These are phyloP conservation scores for Catharus fuscescens DNA, from an alignment of 2,113 vertebrate genomes.

Conservation along the genomic window DNA sequence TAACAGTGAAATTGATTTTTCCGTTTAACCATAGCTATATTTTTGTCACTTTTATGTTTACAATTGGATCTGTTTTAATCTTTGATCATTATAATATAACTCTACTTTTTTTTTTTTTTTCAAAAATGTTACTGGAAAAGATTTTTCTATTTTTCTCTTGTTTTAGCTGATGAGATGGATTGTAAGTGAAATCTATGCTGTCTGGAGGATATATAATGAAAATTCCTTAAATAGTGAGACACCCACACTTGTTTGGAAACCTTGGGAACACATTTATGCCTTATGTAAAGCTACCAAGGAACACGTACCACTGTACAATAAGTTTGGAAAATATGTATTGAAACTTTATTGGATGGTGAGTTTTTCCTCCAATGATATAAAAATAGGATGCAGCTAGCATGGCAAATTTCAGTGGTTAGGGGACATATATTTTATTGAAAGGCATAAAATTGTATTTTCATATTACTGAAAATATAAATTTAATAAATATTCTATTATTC, in stretches of 20 bases:
- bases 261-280: slow-evolving; percentile 95
- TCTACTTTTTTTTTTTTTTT: neutral
- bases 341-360: slow-evolving; percentile 95
- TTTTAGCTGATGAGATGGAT: slow-evolving; percentile 91
- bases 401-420: neutral
- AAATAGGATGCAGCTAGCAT: neutral
- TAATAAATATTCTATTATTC: neutral
- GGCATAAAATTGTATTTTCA: too few species aligned
- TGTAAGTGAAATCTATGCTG: slow-evolving; percentile 86
- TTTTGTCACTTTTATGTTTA: neutral
- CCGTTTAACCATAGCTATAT: neutral
- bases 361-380: neutral
- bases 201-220: slow-evolving; percentile 80
- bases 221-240: slow-evolving; percentile 22
- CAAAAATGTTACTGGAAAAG: neutral
- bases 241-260: slow-evolving; percentile 79
- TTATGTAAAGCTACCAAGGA: slow-evolving; percentile 83
- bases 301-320: slow-evolving; percentile 87
- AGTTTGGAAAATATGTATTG: slow-evolving; percentile 89
- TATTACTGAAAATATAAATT: neutral
- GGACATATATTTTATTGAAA: neutral
- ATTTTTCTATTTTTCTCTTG: neutral
- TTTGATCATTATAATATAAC: neutral
- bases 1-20: neutral
- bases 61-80: neutral